Evolutionary conservation across 2,888 invertebrate species (phyloP).

Genomic region (Vandiemenella viatica): DNA sequence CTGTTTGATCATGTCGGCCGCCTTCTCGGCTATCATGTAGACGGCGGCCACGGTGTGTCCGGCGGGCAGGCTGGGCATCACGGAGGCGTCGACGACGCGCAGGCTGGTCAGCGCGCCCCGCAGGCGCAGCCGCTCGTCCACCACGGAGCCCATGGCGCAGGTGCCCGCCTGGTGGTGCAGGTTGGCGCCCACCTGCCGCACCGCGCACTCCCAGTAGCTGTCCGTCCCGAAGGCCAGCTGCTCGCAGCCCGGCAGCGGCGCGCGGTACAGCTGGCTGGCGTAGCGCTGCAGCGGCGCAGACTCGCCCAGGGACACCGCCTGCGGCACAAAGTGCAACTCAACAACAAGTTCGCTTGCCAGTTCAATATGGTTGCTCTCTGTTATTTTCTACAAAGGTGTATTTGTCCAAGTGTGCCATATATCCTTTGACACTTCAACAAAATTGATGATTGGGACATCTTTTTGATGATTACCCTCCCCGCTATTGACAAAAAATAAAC

Average conservation of each 20-base stretch:
- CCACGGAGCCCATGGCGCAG: conserved; percentile 23
- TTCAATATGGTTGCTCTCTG: too few relatives aligned
- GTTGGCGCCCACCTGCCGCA: conserved; percentile 52
- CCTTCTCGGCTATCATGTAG: conserved; percentile 41
- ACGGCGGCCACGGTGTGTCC: conserved; percentile 39
- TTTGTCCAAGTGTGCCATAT: too few relatives aligned
- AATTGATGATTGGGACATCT: too few relatives aligned
- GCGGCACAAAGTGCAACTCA: too few relatives aligned
- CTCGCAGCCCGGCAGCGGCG: conserved; percentile 54
- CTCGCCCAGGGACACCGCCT: conserved; percentile 41
- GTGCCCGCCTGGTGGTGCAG: conserved; percentile 39
- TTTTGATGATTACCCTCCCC: too few relatives aligned
- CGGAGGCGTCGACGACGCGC: conserved; percentile 37
- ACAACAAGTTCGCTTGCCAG: too few relatives aligned
- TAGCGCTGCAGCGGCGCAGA: conserved; percentile 36
- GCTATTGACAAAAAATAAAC: too few relatives aligned
- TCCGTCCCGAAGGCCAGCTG: conserved; percentile 43
- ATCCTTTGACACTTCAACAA: too few relatives aligned
- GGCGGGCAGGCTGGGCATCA: conserved; percentile 38
- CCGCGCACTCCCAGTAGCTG: conserved; percentile 58
- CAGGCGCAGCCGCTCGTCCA: conserved; percentile 26
- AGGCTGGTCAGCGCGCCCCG: conserved; percentile 31
- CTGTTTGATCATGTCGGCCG: conserved; percentile 31
- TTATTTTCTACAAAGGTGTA: too few relatives aligned
- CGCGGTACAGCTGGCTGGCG: conserved; percentile 35